phyloP scores from a whole-genome alignment of 2,797 vertebrate species.

The Poecilia picta region DNA sequence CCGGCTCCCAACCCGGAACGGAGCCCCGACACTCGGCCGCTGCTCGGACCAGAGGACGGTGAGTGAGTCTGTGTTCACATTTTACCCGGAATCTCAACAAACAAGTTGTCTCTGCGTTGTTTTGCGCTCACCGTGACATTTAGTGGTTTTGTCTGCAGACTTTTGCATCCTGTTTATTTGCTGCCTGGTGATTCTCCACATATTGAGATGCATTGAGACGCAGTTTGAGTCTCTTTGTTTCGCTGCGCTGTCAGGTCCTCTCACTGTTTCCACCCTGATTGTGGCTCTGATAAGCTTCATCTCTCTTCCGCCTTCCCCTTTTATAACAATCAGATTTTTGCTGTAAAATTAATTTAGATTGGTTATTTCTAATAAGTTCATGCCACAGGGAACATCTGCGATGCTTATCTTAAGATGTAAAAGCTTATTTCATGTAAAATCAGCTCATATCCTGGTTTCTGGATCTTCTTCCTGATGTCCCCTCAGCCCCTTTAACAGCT shows the following conservation, averaged over 20 bases:
- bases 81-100: conserved; percentile 1
- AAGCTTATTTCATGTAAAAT: neutral
- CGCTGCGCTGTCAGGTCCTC: neutral
- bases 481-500: neutral
- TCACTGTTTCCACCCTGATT: neutral
- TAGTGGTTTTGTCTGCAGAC: conserved; percentile 46
- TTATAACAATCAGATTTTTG: neutral
- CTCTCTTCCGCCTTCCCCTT: neutral
- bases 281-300: neutral
- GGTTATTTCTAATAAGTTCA: neutral
- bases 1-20: conserved; percentile 28
- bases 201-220: no score
- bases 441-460: neutral
- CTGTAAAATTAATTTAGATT: neutral
- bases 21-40: conserved; percentile 8
- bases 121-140: conserved; percentile 13
- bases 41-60: conserved; percentile 26
- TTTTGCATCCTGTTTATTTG: conserved; percentile 19
- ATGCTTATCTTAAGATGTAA: neutral
- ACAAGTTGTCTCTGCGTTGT: conserved; percentile 46
- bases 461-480: neutral
- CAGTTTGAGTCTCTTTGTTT: neutral
- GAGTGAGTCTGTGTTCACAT: conserved; percentile 17
- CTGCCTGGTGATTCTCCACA: neutral
- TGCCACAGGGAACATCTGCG: conserved; percentile 11